Conservation (phyloP, 2,888 invertebrate species). For the Hemicrepidius hirtus region DNA sequence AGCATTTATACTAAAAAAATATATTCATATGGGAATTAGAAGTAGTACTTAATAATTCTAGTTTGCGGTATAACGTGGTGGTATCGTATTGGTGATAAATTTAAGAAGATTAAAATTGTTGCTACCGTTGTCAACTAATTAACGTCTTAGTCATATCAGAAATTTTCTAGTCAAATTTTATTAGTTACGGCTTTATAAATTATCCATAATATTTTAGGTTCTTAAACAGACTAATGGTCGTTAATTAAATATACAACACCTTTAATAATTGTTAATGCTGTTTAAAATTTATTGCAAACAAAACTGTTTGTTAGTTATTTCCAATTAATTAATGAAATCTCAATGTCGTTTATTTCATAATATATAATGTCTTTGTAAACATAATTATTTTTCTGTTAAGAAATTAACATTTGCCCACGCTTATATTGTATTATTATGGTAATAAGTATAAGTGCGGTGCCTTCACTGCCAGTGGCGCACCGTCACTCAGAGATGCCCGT, state of each 20-base stretch:
- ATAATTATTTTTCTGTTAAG: constrained; percentile 48
- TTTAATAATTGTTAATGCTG: too few species aligned
- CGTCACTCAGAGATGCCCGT: too few species aligned
- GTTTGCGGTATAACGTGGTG: too few species aligned
- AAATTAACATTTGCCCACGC: constrained; percentile 64
- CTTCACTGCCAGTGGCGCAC: too few species aligned
- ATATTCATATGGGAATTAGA: neutral
- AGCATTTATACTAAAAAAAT: too few species aligned
- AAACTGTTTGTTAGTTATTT: too few species aligned
- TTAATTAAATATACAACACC: too few species aligned
- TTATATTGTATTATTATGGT: constrained; percentile 65
- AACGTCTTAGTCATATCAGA: neutral
- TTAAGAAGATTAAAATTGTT: constrained; percentile 6
- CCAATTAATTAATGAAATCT: too few species aligned
- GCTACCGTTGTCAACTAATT: neutral
- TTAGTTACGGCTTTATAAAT: neutral
- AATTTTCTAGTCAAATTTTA: neutral
- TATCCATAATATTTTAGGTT: neutral
- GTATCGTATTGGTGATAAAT: neutral
- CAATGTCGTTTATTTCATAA: too few species aligned
- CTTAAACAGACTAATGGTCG: too few species aligned
- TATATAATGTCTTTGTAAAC: neutral
- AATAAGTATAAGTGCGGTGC: constrained; percentile 60
- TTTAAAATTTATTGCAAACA: too few species aligned
- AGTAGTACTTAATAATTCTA: too few species aligned